These are phyloP conservation scores for Chelonus formosanus DNA, from an alignment of 2,888 invertebrate genomes.

Conservation along the genomic window DNA sequence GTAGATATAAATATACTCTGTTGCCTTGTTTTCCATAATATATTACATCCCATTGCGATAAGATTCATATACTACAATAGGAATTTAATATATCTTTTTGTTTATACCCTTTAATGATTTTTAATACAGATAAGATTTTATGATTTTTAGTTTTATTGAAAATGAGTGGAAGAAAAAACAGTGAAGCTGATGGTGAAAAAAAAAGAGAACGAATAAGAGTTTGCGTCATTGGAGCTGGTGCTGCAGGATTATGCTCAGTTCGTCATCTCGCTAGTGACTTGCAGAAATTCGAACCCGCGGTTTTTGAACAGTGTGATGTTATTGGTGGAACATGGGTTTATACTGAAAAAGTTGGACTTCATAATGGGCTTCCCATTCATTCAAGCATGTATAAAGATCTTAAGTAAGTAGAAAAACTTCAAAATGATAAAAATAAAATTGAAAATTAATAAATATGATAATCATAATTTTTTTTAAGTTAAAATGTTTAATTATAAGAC, in stretches of 20 bases:
- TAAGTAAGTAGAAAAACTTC: slow-evolving; percentile 65
- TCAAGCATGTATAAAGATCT: slow-evolving; percentile 84
- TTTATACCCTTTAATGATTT: too few species aligned
- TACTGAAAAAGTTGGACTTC: slow-evolving; percentile 71
- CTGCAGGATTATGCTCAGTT: slow-evolving; percentile 75
- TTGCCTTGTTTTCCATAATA: too few species aligned
- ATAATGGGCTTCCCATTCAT: slow-evolving; percentile 76
- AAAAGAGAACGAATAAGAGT: slow-evolving; percentile 58
- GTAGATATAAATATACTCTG: slow-evolving; percentile 30
- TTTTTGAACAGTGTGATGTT: slow-evolving; percentile 75
- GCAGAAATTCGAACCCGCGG: slow-evolving; percentile 67
- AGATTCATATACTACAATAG: not conserved
- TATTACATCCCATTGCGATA: not conserved
- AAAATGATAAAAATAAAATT: too few species aligned
- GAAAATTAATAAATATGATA: too few species aligned
- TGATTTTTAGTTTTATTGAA: not conserved
- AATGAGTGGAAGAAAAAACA: slow-evolving; percentile 26
- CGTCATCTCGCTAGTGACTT: slow-evolving; percentile 69
- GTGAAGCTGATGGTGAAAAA: slow-evolving; percentile 21
- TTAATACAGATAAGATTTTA: too few species aligned
- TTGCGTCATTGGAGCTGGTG: slow-evolving; percentile 80
- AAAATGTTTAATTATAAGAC: not conserved
- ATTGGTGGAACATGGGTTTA: slow-evolving; percentile 87
- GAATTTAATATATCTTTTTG: too few species aligned
- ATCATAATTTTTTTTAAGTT: not conserved